Base-by-base conservation (phyloP, 2,888 invertebrate genomes). In the Acronicta leporina region DNA sequence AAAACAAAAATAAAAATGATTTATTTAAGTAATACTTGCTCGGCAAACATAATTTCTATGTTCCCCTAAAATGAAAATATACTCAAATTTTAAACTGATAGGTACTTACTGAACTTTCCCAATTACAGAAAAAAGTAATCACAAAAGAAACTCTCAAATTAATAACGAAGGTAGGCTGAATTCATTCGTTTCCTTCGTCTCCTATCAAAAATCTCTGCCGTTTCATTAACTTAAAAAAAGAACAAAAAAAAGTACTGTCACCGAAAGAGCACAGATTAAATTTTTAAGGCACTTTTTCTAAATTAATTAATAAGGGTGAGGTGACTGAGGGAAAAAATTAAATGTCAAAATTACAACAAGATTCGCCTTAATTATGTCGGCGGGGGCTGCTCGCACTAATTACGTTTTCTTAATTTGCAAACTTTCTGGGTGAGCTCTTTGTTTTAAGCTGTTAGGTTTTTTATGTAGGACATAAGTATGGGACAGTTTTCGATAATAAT, bases 391-490 rank as follows among this genome's bases (percentile, higher is more conserved):
- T 41, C 68, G 57, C 80, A 88, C 92, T 93, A 93, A 94, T 93
- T 93, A 92, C 93, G 91, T 92, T 93, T 93, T 92, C 94, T 92
- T 93, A 93, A 94, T 94, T 94, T 90, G 92, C 88, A 91, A 94
- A 93, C 87, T 93, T 92, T 81, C 78, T 70, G 75, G 75, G 77
- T 80, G 50, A 62, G 38, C 49, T 75, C 66, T 74, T 72, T 67
- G 73, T 70, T 73, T 58, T 54, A 44, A 25, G 47, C 44, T 63
- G 56, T 33, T 52, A 38, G 20, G 20, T 57, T 56, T 70, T n/a
- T 66, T 76, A 56, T 59, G 46, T 54, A 38, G 6, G 7, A 38
- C 38, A n/a, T 33, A 11, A 8, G 38, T 6, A n/a, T n/a, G 5
- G 38, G n/a, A n/a, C 38, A 38, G 38, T 13, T 6, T 38, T 38